Conservation (phyloP, 1,140 invertebrate genomes). For the Pogonomyrmex californicus region DNA sequence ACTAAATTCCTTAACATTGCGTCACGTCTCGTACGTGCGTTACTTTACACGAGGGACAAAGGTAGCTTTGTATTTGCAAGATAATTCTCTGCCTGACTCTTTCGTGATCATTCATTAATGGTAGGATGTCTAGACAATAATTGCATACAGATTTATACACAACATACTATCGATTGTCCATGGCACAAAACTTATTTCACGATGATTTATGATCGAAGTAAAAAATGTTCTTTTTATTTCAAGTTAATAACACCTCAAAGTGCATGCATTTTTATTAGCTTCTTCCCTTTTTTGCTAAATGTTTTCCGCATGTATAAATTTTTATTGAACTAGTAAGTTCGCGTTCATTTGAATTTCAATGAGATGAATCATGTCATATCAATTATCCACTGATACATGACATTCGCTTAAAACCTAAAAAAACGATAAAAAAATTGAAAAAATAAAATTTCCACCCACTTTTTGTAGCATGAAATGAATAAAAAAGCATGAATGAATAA, state of each 20-base stretch:
- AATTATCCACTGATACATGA: no score
- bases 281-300: background rate
- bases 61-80: constrained; percentile 27
- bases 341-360: no score
- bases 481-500: background rate
- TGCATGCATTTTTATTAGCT: background rate
- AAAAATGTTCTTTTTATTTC: background rate
- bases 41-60: background rate
- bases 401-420: no score
- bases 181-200: background rate
- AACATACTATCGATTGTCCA: background rate
- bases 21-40: background rate
- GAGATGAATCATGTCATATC: no score
- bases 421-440: no score
- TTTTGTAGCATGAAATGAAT: background rate
- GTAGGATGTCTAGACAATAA: background rate
- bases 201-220: background rate
- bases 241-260: background rate
- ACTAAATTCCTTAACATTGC: no score
- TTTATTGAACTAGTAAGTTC: no score
- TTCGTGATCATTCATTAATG: constrained; percentile 9
- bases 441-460: background rate
- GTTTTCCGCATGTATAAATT: no score
- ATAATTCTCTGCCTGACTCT: constrained; percentile 5
- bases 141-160: background rate